These are phyloP conservation scores for Brachystomella parvula DNA, from an alignment of 1,140 invertebrate genomes.

Conservation along the genomic window DNA sequence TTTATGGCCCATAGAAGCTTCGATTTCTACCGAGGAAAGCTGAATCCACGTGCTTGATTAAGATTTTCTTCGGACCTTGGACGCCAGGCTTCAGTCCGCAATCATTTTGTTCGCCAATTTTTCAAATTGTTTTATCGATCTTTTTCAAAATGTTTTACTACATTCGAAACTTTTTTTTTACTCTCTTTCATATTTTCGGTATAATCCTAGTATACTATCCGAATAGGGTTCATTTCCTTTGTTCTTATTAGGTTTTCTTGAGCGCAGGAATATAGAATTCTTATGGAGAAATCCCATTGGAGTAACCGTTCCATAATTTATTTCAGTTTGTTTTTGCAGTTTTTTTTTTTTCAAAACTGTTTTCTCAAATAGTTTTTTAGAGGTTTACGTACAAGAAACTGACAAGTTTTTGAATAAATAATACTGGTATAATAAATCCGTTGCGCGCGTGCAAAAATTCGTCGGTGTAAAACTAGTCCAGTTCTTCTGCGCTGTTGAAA, in stretches of 20 bases:
- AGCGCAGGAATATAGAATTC: no score
- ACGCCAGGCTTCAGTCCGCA: no score
- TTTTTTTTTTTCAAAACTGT: background rate
- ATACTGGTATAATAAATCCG: background rate
- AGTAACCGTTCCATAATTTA: background rate
- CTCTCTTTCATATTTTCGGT: background rate
- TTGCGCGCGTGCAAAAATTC: background rate
- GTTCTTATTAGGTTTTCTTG: background rate
- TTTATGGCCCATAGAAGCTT: no score
- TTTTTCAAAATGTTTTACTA: no score
- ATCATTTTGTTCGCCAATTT: no score
- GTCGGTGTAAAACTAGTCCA: background rate
- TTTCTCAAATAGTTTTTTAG: background rate
- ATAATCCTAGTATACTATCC: background rate
- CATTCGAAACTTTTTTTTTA: background rate
- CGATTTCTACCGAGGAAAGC: no score
- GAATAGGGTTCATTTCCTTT: background rate
- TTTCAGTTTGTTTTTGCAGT: background rate
- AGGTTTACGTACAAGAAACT: background rate
- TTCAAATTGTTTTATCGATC: no score
- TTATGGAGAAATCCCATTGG: background rate
- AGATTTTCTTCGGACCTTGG: no score
- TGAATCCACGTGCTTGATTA: no score
- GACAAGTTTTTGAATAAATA: background rate
- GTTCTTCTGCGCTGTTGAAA: background rate